Conservation (phyloP, 2,888 invertebrate genomes). For the Athalia rosae region DNA sequence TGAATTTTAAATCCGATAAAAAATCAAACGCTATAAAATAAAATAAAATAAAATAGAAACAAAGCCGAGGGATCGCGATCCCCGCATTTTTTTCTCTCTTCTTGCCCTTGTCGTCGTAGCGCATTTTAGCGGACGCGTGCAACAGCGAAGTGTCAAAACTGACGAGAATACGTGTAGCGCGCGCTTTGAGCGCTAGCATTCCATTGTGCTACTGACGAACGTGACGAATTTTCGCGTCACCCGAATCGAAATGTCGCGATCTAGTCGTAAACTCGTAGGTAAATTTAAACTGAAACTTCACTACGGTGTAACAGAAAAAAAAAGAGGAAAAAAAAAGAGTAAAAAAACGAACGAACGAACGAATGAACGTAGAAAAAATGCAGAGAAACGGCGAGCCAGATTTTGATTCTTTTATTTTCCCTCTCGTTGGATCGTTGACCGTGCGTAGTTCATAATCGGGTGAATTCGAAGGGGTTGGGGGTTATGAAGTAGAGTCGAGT, state of each 20-base stretch:
- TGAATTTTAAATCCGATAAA: background rate
- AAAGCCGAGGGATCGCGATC: background rate
- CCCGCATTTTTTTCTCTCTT: background rate
- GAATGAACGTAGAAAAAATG: constrained; percentile 11
- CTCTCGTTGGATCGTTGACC: constrained; percentile 4
- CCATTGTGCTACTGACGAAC: constrained; percentile 31
- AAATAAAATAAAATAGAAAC: background rate
- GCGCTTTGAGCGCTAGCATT: background rate
- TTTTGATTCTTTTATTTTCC: background rate
- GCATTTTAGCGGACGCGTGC: background rate
- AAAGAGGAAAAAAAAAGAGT: background rate
- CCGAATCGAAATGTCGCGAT: background rate
- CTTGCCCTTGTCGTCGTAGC: too few relatives aligned
- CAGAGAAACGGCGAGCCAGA: background rate
- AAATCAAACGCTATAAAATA: background rate
- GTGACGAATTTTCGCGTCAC: constrained; percentile 43
- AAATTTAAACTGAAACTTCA: background rate
- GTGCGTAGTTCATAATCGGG: constrained; percentile 15
- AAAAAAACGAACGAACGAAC: background rate
- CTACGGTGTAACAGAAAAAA: background rate
- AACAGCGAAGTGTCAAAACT: background rate
- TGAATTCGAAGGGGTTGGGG: constrained; percentile 18
- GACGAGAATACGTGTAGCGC: constrained; percentile 27
- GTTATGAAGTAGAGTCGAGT: background rate
- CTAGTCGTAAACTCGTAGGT: too few relatives aligned